These are phyloP conservation scores for Rhinolophus ferrumequinum DNA, from an alignment of 2,113 vertebrate genomes.

Conservation along the genomic window DNA sequence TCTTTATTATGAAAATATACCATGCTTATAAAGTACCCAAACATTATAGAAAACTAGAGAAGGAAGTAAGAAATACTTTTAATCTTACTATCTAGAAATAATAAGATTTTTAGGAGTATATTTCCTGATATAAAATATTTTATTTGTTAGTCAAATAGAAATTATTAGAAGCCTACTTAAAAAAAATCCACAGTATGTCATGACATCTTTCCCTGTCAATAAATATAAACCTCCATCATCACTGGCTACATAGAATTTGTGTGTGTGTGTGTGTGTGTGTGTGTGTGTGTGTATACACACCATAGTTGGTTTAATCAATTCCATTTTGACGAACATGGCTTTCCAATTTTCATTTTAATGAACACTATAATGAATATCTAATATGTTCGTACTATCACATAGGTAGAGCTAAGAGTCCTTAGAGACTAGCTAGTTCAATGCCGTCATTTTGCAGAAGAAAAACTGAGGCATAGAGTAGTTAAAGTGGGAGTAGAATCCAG, in stretches of 20 bases:
- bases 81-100: slow-evolving; percentile 21
- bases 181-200: neutral
- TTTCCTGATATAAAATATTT: slow-evolving; percentile 8
- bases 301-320: slow-evolving; percentile 16
- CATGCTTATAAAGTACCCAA: neutral
- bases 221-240: slow-evolving; percentile 38
- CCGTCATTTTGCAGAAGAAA: slow-evolving; percentile 20
- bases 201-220: neutral
- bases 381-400: neutral
- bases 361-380: neutral
- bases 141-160: slow-evolving; percentile 31
- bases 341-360: slow-evolving; percentile 27
- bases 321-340: neutral
- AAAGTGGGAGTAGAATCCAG: neutral
- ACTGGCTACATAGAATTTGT: neutral
- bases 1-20: slow-evolving; percentile 30
- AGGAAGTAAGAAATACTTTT: slow-evolving; percentile 31
- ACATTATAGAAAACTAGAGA: slow-evolving; percentile 18
- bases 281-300: neutral
- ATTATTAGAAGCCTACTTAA: slow-evolving; percentile 18
- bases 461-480: neutral
- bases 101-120: neutral
- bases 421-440: neutral
- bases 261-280: neutral
- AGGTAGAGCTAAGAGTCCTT: neutral